Conservation (phyloP, 2,888 invertebrate genomes). For the Aspidapion aeneum region DNA sequence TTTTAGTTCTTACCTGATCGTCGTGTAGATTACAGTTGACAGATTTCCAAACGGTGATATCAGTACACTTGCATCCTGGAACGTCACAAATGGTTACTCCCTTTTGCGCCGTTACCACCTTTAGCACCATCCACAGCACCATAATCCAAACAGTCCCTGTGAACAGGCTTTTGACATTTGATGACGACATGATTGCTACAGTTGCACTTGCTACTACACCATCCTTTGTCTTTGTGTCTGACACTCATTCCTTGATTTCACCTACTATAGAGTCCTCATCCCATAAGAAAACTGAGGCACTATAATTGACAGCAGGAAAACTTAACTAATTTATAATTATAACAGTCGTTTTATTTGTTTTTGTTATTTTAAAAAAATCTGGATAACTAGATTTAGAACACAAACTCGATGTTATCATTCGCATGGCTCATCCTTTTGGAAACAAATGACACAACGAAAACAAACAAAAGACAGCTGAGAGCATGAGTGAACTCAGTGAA, state of each 20-base stretch:
- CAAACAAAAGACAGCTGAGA: not conserved
- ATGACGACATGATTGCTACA: not conserved
- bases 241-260: not conserved
- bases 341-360: too few relatives aligned
- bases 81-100: conserved; percentile 53
- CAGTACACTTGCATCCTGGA: conserved; percentile 58
- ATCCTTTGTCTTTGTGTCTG: not conserved
- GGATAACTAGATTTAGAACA: not conserved
- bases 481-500: not conserved
- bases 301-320: too few relatives aligned
- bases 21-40: conserved; percentile 61
- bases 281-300: not conserved
- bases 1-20: conserved; percentile 52
- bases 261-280: too few relatives aligned
- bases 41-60: conserved; percentile 57
- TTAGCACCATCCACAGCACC: conserved; percentile 4
- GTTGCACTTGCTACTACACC: too few relatives aligned
- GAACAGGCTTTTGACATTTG: conserved; percentile 26
- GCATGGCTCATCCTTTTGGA: not conserved
- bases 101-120: conserved; percentile 25
- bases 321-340: too few relatives aligned
- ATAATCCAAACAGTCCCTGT: conserved; percentile 22
- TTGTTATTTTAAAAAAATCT: too few relatives aligned
- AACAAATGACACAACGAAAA: not conserved
- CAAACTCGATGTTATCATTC: not conserved